These are phyloP conservation scores for Camponotus fellah DNA, from an alignment of 2,888 invertebrate genomes.

Conservation along the genomic window DNA sequence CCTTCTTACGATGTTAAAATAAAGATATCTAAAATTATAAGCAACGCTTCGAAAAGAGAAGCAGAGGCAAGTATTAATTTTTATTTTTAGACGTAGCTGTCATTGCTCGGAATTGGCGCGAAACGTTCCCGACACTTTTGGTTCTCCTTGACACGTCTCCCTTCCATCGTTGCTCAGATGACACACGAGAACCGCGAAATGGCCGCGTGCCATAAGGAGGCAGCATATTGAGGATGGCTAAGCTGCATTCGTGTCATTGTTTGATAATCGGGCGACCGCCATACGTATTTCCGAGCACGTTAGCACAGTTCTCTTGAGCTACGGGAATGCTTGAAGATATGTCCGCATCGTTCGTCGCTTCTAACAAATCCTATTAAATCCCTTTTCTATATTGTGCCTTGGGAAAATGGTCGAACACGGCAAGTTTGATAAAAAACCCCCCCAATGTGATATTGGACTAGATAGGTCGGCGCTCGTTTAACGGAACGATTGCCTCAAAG, in stretches of 20 bases:
- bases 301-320: slow-evolving; percentile 17
- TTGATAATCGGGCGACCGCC: slow-evolving; percentile 67
- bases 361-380: slow-evolving; percentile 73
- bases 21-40: background rate
- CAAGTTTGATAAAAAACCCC: slow-evolving; percentile 61
- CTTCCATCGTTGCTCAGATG: slow-evolving; percentile 5
- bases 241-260: slow-evolving; percentile 59
- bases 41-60: background rate
- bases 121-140: slow-evolving; percentile 16
- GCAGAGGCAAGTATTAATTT: background rate
- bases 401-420: slow-evolving; percentile 49
- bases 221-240: slow-evolving; percentile 54
- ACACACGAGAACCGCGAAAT: slow-evolving; percentile 29
- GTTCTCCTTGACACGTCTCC: slow-evolving; percentile 44
- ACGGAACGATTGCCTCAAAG: slow-evolving; percentile 47
- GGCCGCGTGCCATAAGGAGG: slow-evolving; percentile 34
- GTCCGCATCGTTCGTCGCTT: slow-evolving; percentile 62
- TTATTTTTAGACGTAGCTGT: background rate
- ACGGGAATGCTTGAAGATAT: slow-evolving; percentile 66
- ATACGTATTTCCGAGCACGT: slow-evolving; percentile 31
- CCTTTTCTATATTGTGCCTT: slow-evolving; percentile 55
- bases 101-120: background rate
- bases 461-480: slow-evolving; percentile 29
- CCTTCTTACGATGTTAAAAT: background rate
- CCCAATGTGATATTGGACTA: slow-evolving; percentile 14